Base-by-base conservation (phyloP, 2,113 vertebrate genomes). In the Egretta garzetta region DNA sequence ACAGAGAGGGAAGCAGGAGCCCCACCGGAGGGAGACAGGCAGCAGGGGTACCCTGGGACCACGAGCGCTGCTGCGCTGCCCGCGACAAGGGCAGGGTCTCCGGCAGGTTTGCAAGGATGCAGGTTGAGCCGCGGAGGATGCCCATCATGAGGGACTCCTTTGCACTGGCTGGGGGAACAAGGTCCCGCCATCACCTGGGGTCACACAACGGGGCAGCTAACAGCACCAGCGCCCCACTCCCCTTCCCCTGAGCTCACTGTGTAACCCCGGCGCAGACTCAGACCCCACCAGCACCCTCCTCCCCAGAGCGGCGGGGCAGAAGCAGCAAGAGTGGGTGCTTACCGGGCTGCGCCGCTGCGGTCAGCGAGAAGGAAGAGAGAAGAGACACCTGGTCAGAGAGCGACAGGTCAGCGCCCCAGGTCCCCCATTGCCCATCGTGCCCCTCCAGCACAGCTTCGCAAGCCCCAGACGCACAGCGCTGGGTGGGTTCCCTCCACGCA, bases 331-430 rank as follows among this genome's bases (percentile, higher is more conserved):
- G 3, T 1, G 0, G 43, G 72, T 4, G 5, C 99, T 99, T 99
- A 99, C 99, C 99, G 99, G 99, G 96, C 99, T 99, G 98, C 99
- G 99, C 98, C 99, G 99, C 99, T 99, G 99, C 98, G 99, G 99
- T 98, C 99, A 99, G 99, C 99, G 99, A 99, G 99, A 99, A 98
- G 98, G 99, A 98, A 99, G 99, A 99, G 99, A 99, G 99, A 99
- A 99, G 97, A 99, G 98, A 99, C 88, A 99, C 98, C 99, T 99
- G 99, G 98, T 99, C 99, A 99, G 99, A 99, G 98, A 99, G 99
- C 89, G 94, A 99, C 98, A 99, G 98, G 98, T 99, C 99, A 99
- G 99, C 93, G 0, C 81, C 88, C 91, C 86, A 5, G 1, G 35
- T 9, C 4, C 88, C 96, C 87, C 93, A n/a, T 1, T 6, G 0